phyloP scores from a whole-genome alignment of 2,113 vertebrate species.

The Dasyurus viverrinus region DNA sequence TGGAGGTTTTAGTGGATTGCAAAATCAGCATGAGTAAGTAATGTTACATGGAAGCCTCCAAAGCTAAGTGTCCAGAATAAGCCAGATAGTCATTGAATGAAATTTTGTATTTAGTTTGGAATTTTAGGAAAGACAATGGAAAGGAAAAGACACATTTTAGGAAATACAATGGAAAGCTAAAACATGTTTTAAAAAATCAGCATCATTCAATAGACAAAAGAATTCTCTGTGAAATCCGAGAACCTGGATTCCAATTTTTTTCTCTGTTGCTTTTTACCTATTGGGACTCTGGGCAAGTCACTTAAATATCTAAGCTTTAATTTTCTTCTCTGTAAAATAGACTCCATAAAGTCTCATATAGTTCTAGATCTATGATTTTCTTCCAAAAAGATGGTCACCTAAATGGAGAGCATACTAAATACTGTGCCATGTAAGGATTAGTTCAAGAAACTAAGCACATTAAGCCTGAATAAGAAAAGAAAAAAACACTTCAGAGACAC shows the following conservation, averaged over 20 bases:
- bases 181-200: not conserved
- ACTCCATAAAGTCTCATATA: not conserved
- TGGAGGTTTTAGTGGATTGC: not conserved
- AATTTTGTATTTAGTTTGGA: not conserved
- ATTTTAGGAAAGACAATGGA: not conserved
- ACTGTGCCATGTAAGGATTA: not conserved
- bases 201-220: not conserved
- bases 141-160: not conserved
- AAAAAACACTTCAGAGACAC: not conserved
- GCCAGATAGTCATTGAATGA: not conserved
- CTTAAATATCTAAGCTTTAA: not conserved
- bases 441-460: not conserved
- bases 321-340: not conserved
- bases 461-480: not conserved
- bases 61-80: not conserved
- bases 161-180: not conserved
- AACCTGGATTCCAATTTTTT: not conserved
- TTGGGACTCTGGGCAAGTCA: not conserved
- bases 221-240: not conserved
- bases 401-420: not conserved
- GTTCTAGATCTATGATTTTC: not conserved
- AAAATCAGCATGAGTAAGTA: not conserved
- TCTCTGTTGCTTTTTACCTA: not conserved
- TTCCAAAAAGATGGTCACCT: not conserved
- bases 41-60: not conserved